Evolutionary conservation across 1,140 invertebrate species (phyloP), one percentile per base, ranked within the genome.

Genomic region (Melitaea cinxia): DNA sequence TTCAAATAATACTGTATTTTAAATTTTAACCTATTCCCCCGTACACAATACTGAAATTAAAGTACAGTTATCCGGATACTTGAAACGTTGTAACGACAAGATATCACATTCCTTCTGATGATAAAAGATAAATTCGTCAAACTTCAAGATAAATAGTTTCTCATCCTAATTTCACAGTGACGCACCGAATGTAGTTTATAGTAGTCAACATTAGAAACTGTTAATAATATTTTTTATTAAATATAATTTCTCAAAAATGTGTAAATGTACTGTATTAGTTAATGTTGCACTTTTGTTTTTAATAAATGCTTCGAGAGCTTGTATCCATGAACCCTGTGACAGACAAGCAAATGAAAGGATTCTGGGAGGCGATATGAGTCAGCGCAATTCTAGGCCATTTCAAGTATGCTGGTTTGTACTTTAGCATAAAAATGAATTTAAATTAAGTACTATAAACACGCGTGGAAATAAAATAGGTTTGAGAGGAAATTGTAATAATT

Each of bases 1-100:
- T 90, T 90, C 88, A 88, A 90, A 88, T 88, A 88, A 37, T 56
- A 17, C 52, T 73, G 76, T 80, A 70, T 59, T 75, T 75, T 70
- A 58, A 53, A 52, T 60, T 15, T n/a, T 21, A 54, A 5, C 12
- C 28, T 28, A 2, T 35, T 5, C 35, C 19, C n/a, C 12, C 9
- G 23, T 7, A 17, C 15, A 21, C 23, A 45, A 21, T 47, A 21
- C 7, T 12, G 15, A 21, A 1, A 47, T 47, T 47, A 47, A 23
- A 47, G 23, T 9, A n/a, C 0, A n/a, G 7, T 23, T 47, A 47
- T 47, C 42, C 42, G 42, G 42, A 1, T 12, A 47, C 42, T 47
- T 24, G 19, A 47, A 47, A 47, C 23, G n/a, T 23, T 12, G 21
- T 23, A 19, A 47, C 9, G 23, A 21, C 5, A 2, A 3, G 42